Percentiles rank a stretch among this genome's conserved stretches.
Conservation (phyloP, 2,113 vertebrate species). For the Turdus rufiventris region DNA sequence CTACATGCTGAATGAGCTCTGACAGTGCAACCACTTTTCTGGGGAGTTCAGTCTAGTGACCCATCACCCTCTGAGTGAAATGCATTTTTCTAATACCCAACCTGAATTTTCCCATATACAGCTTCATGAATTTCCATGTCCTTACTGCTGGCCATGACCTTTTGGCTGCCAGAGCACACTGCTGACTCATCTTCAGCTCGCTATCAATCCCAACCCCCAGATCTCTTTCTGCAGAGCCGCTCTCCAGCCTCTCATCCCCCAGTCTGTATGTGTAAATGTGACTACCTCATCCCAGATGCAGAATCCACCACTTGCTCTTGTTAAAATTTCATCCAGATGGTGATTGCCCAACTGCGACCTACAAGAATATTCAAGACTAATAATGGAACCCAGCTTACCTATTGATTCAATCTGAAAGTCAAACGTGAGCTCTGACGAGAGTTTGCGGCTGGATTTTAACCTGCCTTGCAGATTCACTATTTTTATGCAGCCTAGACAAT, state of each 20-base stretch:
- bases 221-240: background rate
- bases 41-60: background rate
- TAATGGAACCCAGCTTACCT: slow-evolving; percentile 73
- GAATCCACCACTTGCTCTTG: background rate
- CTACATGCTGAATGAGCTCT: background rate
- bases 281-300: background rate
- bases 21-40: fast-evolving
- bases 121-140: background rate
- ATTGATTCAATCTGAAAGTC: slow-evolving; percentile 97
- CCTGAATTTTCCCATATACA: background rate
- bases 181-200: background rate
- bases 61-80: fast-evolving
- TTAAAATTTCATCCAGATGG: background rate
- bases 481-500: slow-evolving; percentile 89
- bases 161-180: background rate
- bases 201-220: background rate
- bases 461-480: slow-evolving; percentile 95
- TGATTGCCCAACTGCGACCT: background rate
- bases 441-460: slow-evolving; percentile 94
- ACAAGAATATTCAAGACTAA: background rate
- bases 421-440: slow-evolving; percentile 95
- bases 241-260: background rate
- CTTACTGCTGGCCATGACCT: background rate
- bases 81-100: background rate
- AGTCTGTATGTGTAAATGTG: fast-evolving